phyloP scores from a whole-genome alignment of 1,140 invertebrate genomes.

The Papilio aristodemus region DNA sequence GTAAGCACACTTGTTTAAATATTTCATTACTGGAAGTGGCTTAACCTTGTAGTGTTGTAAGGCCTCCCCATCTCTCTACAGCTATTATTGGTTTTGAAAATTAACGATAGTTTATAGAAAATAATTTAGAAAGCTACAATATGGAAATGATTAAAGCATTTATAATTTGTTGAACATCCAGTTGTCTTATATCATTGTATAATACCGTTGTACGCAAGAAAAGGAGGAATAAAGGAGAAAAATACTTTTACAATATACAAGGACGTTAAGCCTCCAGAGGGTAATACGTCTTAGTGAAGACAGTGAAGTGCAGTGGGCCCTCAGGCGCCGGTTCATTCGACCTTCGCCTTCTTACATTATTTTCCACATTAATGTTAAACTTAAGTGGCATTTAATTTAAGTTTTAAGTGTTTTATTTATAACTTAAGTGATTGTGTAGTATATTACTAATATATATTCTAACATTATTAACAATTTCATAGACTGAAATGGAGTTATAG shows the following conservation, averaged over 20 bases:
- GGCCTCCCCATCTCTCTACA: not conserved
- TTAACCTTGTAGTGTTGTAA: not conserved
- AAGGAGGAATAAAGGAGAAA: not conserved
- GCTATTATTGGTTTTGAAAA: not conserved
- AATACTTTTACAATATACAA: not conserved
- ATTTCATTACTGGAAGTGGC: not conserved
- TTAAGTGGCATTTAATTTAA: not conserved
- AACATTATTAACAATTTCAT: no score
- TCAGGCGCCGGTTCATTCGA: not conserved
- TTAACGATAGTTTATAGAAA: not conserved
- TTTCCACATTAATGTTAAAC: conserved; percentile 4
- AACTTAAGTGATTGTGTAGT: not conserved
- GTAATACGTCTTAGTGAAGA: not conserved
- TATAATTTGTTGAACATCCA: no score
- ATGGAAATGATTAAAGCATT: no score
- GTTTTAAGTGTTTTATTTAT: not conserved
- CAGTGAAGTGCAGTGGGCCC: not conserved
- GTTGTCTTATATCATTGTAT: no score
- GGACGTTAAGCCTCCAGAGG: not conserved
- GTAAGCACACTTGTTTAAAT: not conserved
- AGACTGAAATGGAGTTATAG: no score
- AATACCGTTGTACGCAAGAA: no score
- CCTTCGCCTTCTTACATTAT: not conserved
- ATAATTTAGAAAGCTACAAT: no score
- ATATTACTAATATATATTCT: no score